These are phyloP conservation scores for Halcyon smyrnensis DNA, from an alignment of 2,797 vertebrate genomes.

Conservation along the genomic window DNA sequence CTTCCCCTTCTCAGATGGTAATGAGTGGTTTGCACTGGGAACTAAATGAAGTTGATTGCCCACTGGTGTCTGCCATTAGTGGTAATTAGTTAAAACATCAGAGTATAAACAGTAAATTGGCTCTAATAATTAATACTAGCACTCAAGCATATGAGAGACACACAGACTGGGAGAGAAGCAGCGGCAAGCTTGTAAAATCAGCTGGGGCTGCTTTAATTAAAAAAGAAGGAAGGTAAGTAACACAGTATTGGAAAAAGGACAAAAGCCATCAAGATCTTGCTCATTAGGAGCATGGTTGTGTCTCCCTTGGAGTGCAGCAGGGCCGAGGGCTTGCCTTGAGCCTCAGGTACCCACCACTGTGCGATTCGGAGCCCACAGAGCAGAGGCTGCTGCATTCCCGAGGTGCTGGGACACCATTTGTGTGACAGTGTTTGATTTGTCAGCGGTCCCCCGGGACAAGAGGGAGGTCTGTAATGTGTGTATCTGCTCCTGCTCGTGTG, in stretches of 20 bases:
- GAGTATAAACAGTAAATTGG: conserved; percentile 99
- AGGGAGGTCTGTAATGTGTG: background rate
- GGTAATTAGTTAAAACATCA: conserved; percentile 99
- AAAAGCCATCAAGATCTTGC: conserved; percentile 65
- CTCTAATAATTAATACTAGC: conserved; percentile 99
- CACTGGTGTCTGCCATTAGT: conserved; percentile 96
- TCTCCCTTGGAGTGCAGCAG: background rate
- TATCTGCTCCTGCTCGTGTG: background rate
- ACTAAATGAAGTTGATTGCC: conserved; percentile 97
- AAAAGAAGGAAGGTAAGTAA: conserved; percentile 74
- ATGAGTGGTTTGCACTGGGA: conserved; percentile 86
- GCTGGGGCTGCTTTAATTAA: conserved; percentile 76
- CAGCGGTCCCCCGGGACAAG: background rate
- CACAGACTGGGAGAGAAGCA: conserved; percentile 77
- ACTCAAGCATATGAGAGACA: conserved; percentile 86
- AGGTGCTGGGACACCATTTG: background rate
- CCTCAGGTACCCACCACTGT: fast-evolving
- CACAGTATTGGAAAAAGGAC: conserved; percentile 72
- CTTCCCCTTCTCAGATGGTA: conserved; percentile 71
- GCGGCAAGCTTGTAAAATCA: conserved; percentile 74
- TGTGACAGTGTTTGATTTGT: background rate
- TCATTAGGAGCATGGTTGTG: background rate
- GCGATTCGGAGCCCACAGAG: fast-evolving
- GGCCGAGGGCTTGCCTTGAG: background rate
- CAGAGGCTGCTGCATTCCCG: background rate